Percentiles rank a stretch among this genome's conserved stretches.
phyloP scores from a whole-genome alignment of 2,113 vertebrate species.

The Rissa tridactyla region DNA sequence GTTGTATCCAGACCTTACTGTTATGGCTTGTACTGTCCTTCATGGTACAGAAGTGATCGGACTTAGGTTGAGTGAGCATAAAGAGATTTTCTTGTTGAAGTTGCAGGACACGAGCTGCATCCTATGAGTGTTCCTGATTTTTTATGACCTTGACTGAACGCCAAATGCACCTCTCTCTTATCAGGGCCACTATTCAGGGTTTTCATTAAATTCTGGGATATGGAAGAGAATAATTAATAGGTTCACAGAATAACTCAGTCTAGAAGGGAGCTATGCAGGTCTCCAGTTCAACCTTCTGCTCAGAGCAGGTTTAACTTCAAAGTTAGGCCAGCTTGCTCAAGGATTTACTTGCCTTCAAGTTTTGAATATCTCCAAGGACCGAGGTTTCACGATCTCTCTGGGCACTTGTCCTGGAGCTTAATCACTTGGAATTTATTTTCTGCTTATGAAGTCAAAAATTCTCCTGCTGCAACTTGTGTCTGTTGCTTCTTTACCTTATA shows the following conservation, averaged over 20 bases:
- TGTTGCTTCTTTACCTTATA: not conserved
- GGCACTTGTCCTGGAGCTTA: not conserved
- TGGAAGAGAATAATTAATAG: not conserved
- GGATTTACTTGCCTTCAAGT: not conserved
- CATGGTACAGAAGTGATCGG: not conserved
- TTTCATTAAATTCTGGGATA: not conserved
- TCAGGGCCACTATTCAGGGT: not conserved
- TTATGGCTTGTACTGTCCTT: not conserved
- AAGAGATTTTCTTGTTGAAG: not conserved
- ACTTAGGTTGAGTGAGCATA: not conserved
- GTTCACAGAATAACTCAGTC: not conserved
- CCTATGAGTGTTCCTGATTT: not conserved
- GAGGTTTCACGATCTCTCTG: not conserved
- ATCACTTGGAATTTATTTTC: not conserved
- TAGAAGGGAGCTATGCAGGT: not conserved
- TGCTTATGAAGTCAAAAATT: not conserved
- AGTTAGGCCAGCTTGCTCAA: not conserved
- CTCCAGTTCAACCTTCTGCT: not conserved
- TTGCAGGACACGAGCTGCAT: not conserved
- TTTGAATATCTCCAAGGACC: not conserved
- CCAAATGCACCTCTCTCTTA: not conserved
- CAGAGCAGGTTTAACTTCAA: not conserved
- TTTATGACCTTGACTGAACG: not conserved
- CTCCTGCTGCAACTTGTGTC: not conserved
- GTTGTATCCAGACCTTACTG: not conserved